Evolutionary conservation across 2,113 vertebrate species (phyloP), one percentile per base, ranked within the genome.

Genomic region (Oreocharis arfaki): DNA sequence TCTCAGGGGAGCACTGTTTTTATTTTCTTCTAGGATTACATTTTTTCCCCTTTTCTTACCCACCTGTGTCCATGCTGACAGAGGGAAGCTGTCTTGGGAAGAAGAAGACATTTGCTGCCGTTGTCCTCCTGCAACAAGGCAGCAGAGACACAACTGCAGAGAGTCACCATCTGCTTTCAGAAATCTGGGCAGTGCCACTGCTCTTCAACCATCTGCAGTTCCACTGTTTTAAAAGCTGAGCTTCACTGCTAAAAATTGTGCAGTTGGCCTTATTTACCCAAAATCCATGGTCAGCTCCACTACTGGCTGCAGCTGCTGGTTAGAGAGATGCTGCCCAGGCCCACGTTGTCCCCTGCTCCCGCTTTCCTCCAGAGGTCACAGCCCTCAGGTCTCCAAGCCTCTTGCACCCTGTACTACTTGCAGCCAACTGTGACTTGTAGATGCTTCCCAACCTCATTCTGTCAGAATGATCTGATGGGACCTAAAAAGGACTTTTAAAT

Each of bases 391-490:
- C 67, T 37, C 67, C 86, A 65, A 49, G 15, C 41, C 77, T 65
- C 52, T 59, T 81, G 69, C 49, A 78, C 39, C 75, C 55, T 3
- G 11, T 22, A 4, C 32, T 60, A 5, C 65, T 87, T 57, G 47
- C 60, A 75, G 47, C 50, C 77, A 89, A 50, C n/a, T 61, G 41
- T 37, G 65, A 73, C 55, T 89, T 71, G 16, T 28, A 84, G 52
- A 87, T 60, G 69, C 19, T 87, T 87, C 59, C 68, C 84, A 92
- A 77, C 83, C 91, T 90, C 88, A 75, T 90, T 95, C 92, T 93
- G 92, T 96, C 96, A 95, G 17, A 93, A 84, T 15, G 30, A 84
- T 61, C 55, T 76, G 81, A 87, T 32, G 41, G 53, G 75, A 65
- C 52, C 61, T 90, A 90, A 56, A 93, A 91, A 84, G n/a, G 27